Evolutionary conservation across 2,113 vertebrate genomes (phyloP).

Genomic region (Numenius arquata): DNA sequence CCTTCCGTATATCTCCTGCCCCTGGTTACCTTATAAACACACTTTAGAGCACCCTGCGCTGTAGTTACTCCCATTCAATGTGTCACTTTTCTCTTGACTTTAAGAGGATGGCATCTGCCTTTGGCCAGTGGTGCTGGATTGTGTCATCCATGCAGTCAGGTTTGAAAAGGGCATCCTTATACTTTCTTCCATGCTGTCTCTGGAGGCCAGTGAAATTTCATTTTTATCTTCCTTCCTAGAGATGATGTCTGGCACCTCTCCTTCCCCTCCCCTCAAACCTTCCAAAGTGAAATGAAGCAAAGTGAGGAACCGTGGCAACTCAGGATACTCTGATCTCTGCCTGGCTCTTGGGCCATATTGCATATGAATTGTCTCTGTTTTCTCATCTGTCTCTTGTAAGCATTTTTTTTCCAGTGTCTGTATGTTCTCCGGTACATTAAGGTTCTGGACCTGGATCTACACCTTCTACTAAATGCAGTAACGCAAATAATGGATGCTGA

Average conservation of each 20-base stretch:
- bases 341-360: background rate
- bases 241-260: background rate
- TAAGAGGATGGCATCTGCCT: background rate
- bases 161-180: background rate
- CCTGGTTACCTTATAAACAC: background rate
- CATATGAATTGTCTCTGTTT: background rate
- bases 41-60: background rate
- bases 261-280: background rate
- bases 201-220: background rate
- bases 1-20: background rate
- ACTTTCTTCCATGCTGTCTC: background rate
- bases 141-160: background rate
- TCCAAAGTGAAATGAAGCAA: background rate
- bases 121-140: background rate
- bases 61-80: background rate
- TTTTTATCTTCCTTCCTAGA: background rate
- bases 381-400: background rate
- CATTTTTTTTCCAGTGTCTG: background rate
- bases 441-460: background rate
- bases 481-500: background rate
- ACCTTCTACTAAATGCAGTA: background rate
- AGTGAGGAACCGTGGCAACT: background rate
- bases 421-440: fast-evolving
- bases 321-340: background rate
- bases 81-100: background rate